Percentiles rank a stretch among this genome's conserved stretches.
Evolutionary conservation across 2,797 vertebrate species (phyloP).

Genomic region (Allenopithecus nigroviridis): DNA sequence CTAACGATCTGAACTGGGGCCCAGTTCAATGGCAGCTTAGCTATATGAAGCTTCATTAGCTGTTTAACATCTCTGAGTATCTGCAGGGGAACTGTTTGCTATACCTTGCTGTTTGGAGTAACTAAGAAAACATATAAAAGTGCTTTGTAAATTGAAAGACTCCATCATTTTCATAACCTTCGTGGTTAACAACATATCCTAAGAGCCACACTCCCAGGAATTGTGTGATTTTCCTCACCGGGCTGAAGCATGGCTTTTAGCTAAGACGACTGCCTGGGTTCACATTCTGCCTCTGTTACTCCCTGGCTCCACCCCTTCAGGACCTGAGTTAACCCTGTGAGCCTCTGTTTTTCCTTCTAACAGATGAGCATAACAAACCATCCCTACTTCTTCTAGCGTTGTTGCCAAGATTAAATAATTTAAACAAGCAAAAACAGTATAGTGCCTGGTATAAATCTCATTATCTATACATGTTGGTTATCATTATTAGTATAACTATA

Average conservation of each 20-base stretch:
- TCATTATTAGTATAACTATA: background rate
- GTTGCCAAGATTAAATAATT: background rate
- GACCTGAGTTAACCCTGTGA: background rate
- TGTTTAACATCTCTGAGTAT: background rate
- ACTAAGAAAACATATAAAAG: background rate
- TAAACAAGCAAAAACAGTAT: background rate
- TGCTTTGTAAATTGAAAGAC: background rate
- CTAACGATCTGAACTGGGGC: background rate
- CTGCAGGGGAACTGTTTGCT: background rate
- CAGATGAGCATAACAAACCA: background rate
- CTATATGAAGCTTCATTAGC: background rate
- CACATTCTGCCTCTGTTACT: background rate
- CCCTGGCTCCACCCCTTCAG: background rate
- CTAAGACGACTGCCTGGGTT: background rate
- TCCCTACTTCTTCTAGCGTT: background rate
- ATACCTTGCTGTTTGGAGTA: background rate
- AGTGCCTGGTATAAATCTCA: background rate
- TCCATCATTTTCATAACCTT: background rate
- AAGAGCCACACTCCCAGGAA: background rate
- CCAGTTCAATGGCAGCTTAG: background rate
- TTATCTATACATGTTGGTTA: rapidly evolving
- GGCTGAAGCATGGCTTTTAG: background rate
- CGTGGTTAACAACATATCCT: no score
- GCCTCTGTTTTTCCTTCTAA: background rate
- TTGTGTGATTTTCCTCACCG: background rate